Evolutionary conservation across 2,797 vertebrate species (phyloP).

Genomic region (Channallabes apus): DNA sequence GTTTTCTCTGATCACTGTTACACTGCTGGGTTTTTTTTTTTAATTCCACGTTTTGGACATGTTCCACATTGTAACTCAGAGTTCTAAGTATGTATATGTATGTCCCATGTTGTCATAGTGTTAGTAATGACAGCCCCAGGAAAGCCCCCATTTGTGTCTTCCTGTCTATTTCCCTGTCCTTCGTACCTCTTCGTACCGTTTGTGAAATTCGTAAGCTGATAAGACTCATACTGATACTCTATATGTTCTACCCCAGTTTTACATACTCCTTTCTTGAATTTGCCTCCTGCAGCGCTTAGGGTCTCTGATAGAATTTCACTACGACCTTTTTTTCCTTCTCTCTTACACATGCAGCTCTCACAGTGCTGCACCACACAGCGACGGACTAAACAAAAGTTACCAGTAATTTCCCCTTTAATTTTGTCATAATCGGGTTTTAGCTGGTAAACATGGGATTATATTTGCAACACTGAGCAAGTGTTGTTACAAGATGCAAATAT

Average conservation of each 20-base stretch:
- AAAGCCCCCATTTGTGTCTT: constrained; percentile 19
- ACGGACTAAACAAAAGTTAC: constrained; percentile 35
- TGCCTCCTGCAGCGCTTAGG: not conserved
- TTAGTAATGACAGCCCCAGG: not conserved
- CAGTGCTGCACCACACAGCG: not conserved
- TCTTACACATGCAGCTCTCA: constrained; percentile 21
- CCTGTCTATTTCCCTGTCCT: not conserved
- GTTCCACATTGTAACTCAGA: not conserved
- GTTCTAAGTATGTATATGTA: not conserved
- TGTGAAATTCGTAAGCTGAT: not conserved
- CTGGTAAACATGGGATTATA: constrained; percentile 47
- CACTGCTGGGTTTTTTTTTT: not conserved
- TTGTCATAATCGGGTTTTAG: constrained; percentile 51
- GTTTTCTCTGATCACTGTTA: not conserved
- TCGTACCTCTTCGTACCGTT: not conserved
- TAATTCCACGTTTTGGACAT: not conserved
- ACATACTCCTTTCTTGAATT: not conserved
- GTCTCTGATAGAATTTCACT: not conserved
- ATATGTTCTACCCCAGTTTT: not conserved
- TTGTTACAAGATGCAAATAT: constrained; percentile 50
- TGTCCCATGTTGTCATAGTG: not conserved
- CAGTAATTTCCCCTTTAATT: constrained; percentile 51
- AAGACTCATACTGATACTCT: not conserved
- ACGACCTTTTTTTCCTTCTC: not conserved
- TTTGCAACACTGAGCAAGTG: constrained; percentile 42